Percentiles rank a stretch among this genome's conserved stretches.
These are phyloP conservation scores for Leptinotarsa undecemlineata DNA, from an alignment of 1,140 invertebrate species.

Conservation along the genomic window DNA sequence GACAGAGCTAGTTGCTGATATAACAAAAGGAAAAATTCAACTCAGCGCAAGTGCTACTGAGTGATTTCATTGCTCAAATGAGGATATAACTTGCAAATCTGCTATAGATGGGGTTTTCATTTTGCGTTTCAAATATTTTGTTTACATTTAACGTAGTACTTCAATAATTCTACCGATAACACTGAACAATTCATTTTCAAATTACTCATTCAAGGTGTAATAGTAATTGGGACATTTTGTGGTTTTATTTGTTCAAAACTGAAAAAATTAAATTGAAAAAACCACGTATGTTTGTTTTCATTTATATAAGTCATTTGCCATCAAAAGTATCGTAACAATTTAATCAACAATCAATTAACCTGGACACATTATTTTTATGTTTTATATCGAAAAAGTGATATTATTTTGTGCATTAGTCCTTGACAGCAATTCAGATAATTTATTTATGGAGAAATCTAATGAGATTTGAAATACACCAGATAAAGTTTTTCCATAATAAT, in stretches of 20 bases:
- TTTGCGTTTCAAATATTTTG: too few species aligned
- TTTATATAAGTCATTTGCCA: neutral
- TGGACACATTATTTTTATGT: neutral
- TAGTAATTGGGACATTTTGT: neutral
- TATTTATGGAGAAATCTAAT: slow-evolving; percentile 6
- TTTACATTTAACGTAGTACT: too few species aligned
- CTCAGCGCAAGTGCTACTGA: too few species aligned
- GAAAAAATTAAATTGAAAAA: neutral
- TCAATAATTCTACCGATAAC: too few species aligned
- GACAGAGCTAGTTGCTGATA: too few species aligned
- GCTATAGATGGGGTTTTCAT: too few species aligned
- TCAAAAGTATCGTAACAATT: neutral
- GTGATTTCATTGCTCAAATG: too few species aligned
- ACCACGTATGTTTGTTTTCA: neutral
- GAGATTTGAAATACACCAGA: neutral
- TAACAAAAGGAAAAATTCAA: too few species aligned
- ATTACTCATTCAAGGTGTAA: too few species aligned
- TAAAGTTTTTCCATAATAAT: slow-evolving; percentile 7
- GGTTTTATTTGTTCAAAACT: neutral
- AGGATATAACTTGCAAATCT: too few species aligned
- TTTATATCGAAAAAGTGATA: neutral
- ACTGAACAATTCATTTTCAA: too few species aligned
- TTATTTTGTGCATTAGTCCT: slow-evolving; percentile 3
- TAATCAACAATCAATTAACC: neutral
- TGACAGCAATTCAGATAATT: slow-evolving; percentile 1